Evolutionary conservation across 2,113 vertebrate genomes (phyloP), one percentile per base, ranked within the genome.

Genomic region (Hyaena hyaena): DNA sequence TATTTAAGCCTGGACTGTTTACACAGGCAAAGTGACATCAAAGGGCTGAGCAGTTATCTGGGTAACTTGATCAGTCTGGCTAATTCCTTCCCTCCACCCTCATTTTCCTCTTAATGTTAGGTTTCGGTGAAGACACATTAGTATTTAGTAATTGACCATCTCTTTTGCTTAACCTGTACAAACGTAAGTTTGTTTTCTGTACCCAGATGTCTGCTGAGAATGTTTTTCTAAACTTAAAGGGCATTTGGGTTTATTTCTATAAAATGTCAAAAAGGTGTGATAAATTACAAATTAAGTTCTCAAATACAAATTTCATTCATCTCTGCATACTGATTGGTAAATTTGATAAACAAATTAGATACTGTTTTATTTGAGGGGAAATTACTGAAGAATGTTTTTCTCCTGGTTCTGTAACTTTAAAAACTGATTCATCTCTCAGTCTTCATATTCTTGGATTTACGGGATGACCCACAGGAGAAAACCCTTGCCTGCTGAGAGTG

Each of bases 211-310:
- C 93, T 96, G 23, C 66, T 81, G 69, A 92, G 39, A 94, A 53
- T 21, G n/a, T 87, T 97, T 96, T 90, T 96, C 16, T 86, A 95
- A 93, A 95, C 15, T 68, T 95, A 91, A 95, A 92, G 85, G 53
- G 77, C 24, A 96, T 96, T 89, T 97, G 88, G 23, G 19, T 73
- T 95, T 95, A 95, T 94, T 97, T 97, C 94, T 96, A 83, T 50
- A 96, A 86, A 94, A 90, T 81, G 88, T 31, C 92, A 48, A 89
- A 96, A 92, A 92, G 55, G 24, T 93, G 21, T 31, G 48, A 79
- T 74, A 82, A 97, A 90, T 85, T 82, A 15, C n/a, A 95, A 87
- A 39, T 90, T 90, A 97, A 68, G 71, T 74, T 89, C 81, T 89
- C 15, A 88, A 95, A 96, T 90, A 92, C 8, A 65, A 83, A 92